Percentiles rank a stretch among this genome's conserved stretches.
phyloP scores from a whole-genome alignment of 2,113 vertebrate species.

The Sterrhoptilus dennistouni region DNA sequence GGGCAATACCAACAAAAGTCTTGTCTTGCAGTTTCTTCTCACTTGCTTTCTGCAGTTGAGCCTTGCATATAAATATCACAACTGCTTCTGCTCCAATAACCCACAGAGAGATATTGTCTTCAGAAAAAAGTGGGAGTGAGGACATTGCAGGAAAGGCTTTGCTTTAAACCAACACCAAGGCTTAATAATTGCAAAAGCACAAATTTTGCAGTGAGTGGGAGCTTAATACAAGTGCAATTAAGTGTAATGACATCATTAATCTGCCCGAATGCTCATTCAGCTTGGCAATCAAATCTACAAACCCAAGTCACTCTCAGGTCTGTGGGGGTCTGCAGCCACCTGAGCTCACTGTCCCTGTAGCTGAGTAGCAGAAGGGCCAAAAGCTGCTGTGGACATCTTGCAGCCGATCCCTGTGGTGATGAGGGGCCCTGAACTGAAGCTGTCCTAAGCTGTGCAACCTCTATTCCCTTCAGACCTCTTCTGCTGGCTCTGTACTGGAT shows the following conservation, averaged over 20 bases:
- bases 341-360: neutral
- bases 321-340: neutral
- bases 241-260: neutral
- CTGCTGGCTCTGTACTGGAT: neutral
- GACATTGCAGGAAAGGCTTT: neutral
- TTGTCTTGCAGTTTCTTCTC: neutral
- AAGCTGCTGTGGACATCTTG: neutral
- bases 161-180: neutral
- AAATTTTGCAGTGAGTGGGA: neutral
- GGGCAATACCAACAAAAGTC: neutral
- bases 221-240: slow-evolving; percentile 3
- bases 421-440: neutral
- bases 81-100: neutral
- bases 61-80: neutral
- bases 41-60: neutral
- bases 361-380: neutral
- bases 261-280: neutral
- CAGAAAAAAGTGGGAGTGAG: neutral
- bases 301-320: neutral
- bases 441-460: neutral
- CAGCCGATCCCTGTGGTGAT: neutral
- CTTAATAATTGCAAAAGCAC: neutral
- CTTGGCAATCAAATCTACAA: neutral
- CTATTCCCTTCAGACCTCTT: neutral
- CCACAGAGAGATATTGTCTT: neutral